phyloP scores from a whole-genome alignment of 2,888 invertebrate species.

The Latrodectus elegans region DNA sequence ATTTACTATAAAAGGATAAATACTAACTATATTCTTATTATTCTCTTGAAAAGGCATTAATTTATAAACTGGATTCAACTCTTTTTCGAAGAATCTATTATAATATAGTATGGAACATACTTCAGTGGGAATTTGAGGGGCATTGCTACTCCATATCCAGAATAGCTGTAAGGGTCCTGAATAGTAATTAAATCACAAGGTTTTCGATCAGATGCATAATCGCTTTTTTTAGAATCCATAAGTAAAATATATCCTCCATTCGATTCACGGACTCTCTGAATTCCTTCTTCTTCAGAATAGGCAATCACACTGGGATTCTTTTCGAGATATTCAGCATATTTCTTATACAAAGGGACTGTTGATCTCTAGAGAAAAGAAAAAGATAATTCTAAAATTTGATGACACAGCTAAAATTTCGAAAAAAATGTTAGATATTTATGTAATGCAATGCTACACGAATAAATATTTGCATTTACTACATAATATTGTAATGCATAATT shows the following conservation, averaged over 20 bases:
- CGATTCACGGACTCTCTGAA: conserved; percentile 33
- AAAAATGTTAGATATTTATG: too few species aligned
- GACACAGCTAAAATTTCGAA: too few species aligned
- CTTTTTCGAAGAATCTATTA: too few species aligned
- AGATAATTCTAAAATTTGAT: background rate
- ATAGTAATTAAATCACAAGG: conserved; percentile 39
- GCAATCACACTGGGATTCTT: conserved; percentile 22
- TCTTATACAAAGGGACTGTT: conserved; percentile 7
- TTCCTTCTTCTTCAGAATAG: conserved; percentile 18
- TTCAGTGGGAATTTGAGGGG: conserved; percentile 7
- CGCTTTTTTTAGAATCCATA: conserved; percentile 14
- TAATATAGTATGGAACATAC: background rate
- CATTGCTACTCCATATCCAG: conserved; percentile 36
- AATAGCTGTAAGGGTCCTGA: conserved; percentile 19
- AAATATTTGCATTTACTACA: too few species aligned
- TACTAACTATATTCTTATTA: too few species aligned
- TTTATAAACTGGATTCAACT: too few species aligned
- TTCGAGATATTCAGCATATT: conserved; percentile 1
- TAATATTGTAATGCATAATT: too few species aligned
- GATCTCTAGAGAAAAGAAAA: conserved; percentile 21
- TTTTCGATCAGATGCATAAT: conserved; percentile 21
- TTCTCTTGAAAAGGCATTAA: too few species aligned
- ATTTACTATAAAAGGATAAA: too few species aligned
- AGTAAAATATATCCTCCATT: conserved; percentile 35
- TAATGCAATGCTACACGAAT: too few species aligned